Conservation (phyloP, 1,140 invertebrate species). For the Pogonognathellus flavescens region DNA sequence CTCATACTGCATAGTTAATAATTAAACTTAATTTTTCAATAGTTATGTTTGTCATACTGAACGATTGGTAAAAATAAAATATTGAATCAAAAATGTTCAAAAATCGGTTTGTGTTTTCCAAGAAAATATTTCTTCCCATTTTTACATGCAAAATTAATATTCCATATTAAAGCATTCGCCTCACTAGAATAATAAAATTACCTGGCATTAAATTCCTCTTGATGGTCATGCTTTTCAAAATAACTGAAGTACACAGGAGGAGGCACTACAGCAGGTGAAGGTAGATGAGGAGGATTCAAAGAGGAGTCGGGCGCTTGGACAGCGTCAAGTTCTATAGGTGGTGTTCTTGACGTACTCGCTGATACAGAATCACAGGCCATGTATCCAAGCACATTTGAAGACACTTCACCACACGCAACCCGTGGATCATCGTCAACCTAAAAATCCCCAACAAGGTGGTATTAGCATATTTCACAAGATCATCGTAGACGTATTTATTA, state of each 20-base stretch:
- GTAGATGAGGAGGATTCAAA: conserved; percentile 63
- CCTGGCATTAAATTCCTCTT: conserved; percentile 69
- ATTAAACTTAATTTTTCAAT: no score
- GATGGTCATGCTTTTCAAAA: conserved; percentile 68
- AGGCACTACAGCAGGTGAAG: conserved; percentile 59
- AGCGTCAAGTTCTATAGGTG: conserved; percentile 62
- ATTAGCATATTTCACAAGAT: not conserved
- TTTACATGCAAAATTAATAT: not conserved
- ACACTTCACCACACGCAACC: conserved; percentile 55
- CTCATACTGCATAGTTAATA: no score
- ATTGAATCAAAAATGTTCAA: no score
- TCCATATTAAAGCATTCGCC: not conserved
- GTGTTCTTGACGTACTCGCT: conserved; percentile 62
- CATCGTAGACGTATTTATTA: not conserved
- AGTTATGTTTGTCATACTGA: no score
- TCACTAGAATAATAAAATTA: conserved; percentile 61
- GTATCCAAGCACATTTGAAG: conserved; percentile 62
- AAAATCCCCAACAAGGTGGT: not conserved
- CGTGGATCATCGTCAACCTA: conserved; percentile 57
- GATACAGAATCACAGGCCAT: conserved; percentile 58
- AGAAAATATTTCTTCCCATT: no score
- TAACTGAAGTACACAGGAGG: conserved; percentile 69
- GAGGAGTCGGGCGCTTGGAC: conserved; percentile 66
- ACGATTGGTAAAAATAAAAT: no score
- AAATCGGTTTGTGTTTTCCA: no score